These are phyloP conservation scores for Chrysopa pallens DNA, from an alignment of 1,140 invertebrate species.

Conservation along the genomic window DNA sequence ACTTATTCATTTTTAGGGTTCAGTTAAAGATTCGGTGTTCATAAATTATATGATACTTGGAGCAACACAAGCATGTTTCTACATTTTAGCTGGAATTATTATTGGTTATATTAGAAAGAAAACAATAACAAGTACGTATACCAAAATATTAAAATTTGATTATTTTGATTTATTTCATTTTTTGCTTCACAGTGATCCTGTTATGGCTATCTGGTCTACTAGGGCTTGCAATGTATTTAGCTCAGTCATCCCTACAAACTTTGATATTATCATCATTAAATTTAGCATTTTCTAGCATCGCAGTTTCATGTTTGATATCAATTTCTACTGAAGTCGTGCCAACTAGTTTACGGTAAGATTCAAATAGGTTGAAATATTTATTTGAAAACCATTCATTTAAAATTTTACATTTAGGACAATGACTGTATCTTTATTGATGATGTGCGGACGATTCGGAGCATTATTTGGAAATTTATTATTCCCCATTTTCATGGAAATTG, in stretches of 20 bases:
- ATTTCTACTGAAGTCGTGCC: conserved; percentile 16
- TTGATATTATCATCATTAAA: too few relatives aligned
- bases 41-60: conserved; percentile 4
- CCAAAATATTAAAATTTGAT: too few relatives aligned
- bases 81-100: background rate
- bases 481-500: conserved; percentile 21
- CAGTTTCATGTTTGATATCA: too few relatives aligned
- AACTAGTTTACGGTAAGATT: conserved; percentile 15
- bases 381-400: background rate
- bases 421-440: conserved; percentile 24
- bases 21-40: conserved; percentile 8
- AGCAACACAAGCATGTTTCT: background rate
- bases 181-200: too few relatives aligned
- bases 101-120: background rate
- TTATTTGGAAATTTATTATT: conserved; percentile 25
- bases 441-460: conserved; percentile 22
- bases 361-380: background rate
- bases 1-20: conserved; percentile 7
- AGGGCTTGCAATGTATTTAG: too few relatives aligned
- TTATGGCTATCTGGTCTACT: too few relatives aligned
- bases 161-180: too few relatives aligned
- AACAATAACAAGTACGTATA: background rate
- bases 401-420: conserved; percentile 20
- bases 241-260: too few relatives aligned
- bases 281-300: too few relatives aligned